Evolutionary conservation across 53 echinoderm and acorn worm genomes (phyloP), one percentile per base, ranked within the genome.

Genomic region (Antedon mediterranea): DNA sequence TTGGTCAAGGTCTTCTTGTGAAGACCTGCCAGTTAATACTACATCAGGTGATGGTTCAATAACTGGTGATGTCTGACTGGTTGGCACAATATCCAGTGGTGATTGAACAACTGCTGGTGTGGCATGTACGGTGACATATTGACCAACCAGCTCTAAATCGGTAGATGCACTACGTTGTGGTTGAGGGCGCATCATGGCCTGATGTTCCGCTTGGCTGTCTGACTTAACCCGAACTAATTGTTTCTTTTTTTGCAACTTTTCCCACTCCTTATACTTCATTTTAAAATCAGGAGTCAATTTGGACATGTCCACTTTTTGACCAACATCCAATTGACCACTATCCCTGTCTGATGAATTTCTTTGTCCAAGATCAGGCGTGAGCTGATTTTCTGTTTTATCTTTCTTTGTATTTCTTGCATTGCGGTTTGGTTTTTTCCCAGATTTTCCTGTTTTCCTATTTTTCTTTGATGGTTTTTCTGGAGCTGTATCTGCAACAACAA

Each of bases 191-290:
- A 57, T 57, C 23, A 3, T 57, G 3, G 9, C 23, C 3, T 57
- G 57, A 15, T 57, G 57, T 8, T 57, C 57, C 2, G 57, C 57
- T 57, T 57, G 57, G 23, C 57, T 57, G 57, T 57, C 57, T 18
- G 57, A 57, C 20, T 57, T 57, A 57, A 57, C 57, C 23, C 57
- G 7, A 1, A 57, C 57, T 18, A 57, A 26, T 18, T 57, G 57
- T 57, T 57, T 57, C 57, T 57, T 57, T 26, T 76, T 82, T 20
- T 85, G 78, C 85, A 87, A 91, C 81, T 87, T 87, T 82, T 91
- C 94, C 94, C 94, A 94, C 73, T 89, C 91, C 75, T 85, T 81
- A 77, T 89, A 94, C 29, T 87, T 87, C 79, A 57, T 18, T 23
- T 57, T 57, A 18, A 57, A 57, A 57, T 57, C 57, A 18, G 57